phyloP scores from a whole-genome alignment of 2,113 vertebrate species.

The Zosterops borbonicus region DNA sequence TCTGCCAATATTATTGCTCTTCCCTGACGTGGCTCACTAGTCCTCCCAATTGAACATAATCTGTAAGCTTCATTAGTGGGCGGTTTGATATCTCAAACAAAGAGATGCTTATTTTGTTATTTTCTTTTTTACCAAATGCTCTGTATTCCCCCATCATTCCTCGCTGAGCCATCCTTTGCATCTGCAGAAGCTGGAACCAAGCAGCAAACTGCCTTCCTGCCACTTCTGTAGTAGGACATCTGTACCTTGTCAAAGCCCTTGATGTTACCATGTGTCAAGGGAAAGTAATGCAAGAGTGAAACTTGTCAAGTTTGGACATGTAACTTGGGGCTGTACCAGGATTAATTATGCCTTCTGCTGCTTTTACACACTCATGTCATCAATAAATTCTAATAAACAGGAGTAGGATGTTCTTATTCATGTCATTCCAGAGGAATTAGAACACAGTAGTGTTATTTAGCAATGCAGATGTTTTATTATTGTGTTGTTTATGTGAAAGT shows the following conservation, averaged over 20 bases:
- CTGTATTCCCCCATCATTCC: neutral
- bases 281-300: conserved; percentile 47
- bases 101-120: neutral
- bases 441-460: conserved; percentile 75
- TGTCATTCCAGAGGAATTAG: conserved; percentile 74
- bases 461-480: conserved; percentile 75
- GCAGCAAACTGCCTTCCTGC: neutral
- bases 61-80: conserved; percentile 31
- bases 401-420: conserved; percentile 71
- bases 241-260: conserved; percentile 31
- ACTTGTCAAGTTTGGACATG: conserved; percentile 61
- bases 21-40: neutral
- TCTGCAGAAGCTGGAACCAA: neutral
- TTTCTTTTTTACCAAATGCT: neutral
- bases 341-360: conserved; percentile 75
- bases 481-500: conserved; percentile 74
- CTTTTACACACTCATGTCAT: conserved; percentile 66
- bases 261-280: neutral
- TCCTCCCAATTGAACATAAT: conserved; percentile 12
- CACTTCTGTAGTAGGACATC: conserved; percentile 19
- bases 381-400: conserved; percentile 78
- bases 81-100: neutral
- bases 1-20: conserved; percentile 3
- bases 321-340: conserved; percentile 64
- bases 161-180: neutral